phyloP scores from a whole-genome alignment of 2,888 invertebrate genomes.

The Perithous albicinctus region DNA sequence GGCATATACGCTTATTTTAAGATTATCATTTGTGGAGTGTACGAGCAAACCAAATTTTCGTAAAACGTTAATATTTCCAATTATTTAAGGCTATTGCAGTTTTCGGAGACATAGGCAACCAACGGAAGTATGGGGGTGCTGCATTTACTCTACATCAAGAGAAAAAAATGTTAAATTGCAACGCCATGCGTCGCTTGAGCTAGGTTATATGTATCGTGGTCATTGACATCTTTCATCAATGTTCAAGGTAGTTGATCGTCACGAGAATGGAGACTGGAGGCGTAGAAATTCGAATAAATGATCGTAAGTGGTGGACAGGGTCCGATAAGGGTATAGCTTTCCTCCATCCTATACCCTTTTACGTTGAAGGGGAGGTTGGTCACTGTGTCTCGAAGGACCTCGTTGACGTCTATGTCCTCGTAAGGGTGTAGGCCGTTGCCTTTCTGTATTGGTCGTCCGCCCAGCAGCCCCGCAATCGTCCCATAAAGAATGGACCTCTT shows the following conservation, averaged over 20 bases:
- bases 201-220: not conserved
- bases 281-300: conserved; percentile 79
- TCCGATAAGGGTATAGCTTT: conserved; percentile 79
- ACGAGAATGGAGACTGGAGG: conserved; percentile 4
- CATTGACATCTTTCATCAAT: conserved; percentile 46
- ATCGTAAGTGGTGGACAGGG: conserved; percentile 82
- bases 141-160: too few relatives aligned
- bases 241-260: conserved; percentile 35
- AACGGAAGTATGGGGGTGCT: too few relatives aligned
- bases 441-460: conserved; percentile 58
- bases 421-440: conserved; percentile 45
- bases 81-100: too few relatives aligned
- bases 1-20: too few relatives aligned
- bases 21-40: too few relatives aligned
- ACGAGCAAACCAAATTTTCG: not conserved
- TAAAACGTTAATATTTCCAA: not conserved
- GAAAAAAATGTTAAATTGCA: not conserved
- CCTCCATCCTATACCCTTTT: conserved; percentile 49
- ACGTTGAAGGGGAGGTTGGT: conserved; percentile 39
- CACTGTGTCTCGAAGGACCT: conserved; percentile 59
- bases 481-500: conserved; percentile 83
- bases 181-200: not conserved
- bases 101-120: too few relatives aligned
- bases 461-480: conserved; percentile 49
- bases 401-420: conserved; percentile 48